These are phyloP conservation scores for Vultur gryphus DNA, from an alignment of 2,797 vertebrate genomes.

Conservation along the genomic window DNA sequence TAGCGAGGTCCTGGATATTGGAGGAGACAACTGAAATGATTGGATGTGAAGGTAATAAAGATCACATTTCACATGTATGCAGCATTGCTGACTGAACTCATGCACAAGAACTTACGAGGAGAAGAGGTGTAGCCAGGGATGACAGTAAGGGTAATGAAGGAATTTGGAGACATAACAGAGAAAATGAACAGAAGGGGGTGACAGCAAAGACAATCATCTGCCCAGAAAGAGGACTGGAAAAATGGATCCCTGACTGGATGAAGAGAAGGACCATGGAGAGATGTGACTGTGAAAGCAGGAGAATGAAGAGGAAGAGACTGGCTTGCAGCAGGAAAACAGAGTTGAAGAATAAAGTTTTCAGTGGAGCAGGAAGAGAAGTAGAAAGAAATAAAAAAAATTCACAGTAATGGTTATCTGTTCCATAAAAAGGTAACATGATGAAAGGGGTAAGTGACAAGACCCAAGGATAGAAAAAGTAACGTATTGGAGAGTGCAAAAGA, in stretches of 20 bases:
- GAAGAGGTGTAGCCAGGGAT: neutral
- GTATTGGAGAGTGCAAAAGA: neutral
- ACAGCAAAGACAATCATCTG: neutral
- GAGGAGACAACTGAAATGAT: neutral
- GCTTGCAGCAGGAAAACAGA: neutral
- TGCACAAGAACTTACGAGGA: neutral
- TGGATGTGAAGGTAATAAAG: neutral
- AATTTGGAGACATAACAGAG: neutral
- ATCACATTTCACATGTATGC: neutral
- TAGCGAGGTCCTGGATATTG: neutral
- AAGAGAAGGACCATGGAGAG: neutral
- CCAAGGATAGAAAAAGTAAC: neutral
- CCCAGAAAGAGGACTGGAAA: neutral
- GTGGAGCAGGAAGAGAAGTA: neutral
- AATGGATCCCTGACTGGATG: neutral
- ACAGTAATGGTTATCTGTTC: neutral
- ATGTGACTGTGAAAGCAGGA: neutral
- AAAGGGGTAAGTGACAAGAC: neutral
- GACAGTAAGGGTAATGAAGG: neutral
- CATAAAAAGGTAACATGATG: neutral
- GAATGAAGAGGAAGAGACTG: neutral
- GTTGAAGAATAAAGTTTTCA: neutral
- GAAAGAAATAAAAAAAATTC: neutral
- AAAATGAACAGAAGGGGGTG: neutral
- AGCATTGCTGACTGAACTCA: neutral